Conservation (phyloP, 2,113 vertebrate genomes). For the Podarcis muralis region DNA sequence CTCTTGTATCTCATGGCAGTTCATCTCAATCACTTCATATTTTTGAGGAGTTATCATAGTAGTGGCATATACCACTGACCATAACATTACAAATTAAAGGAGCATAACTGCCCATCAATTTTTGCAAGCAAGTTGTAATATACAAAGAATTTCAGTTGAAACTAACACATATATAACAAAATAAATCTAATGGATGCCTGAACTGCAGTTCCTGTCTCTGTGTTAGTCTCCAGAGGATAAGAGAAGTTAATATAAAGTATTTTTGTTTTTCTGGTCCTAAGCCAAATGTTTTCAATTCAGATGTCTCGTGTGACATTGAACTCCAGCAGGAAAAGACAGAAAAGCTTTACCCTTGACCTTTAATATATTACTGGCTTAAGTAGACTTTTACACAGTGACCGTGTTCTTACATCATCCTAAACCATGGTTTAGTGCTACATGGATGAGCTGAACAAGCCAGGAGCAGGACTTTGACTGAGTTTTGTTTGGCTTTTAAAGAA, state of each 20-base stretch:
- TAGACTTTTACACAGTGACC: neutral
- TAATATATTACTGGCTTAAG: slow-evolving; percentile 30
- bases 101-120: slow-evolving; percentile 50
- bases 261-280: slow-evolving; percentile 69
- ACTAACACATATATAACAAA: slow-evolving; percentile 54
- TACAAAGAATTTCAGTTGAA: slow-evolving; percentile 62
- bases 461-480: neutral
- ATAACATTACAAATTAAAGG: slow-evolving; percentile 38
- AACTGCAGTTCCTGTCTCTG: slow-evolving; percentile 53
- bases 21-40: slow-evolving; percentile 1
- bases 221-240: slow-evolving; percentile 65
- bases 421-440: neutral
- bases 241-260: slow-evolving; percentile 72
- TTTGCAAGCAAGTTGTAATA: slow-evolving; percentile 61
- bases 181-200: slow-evolving; percentile 69
- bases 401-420: neutral
- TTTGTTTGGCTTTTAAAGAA: neutral
- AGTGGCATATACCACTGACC: slow-evolving; percentile 6
- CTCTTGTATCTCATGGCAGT: neutral
- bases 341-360: slow-evolving; percentile 31
- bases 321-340: slow-evolving; percentile 65
- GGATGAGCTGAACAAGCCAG: neutral
- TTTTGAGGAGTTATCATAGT: slow-evolving; percentile 12
- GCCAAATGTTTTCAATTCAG: slow-evolving; percentile 75
- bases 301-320: slow-evolving; percentile 66